Evolutionary conservation across 1,140 invertebrate species (phyloP).

Genomic region (Macrobrachium nipponense): DNA sequence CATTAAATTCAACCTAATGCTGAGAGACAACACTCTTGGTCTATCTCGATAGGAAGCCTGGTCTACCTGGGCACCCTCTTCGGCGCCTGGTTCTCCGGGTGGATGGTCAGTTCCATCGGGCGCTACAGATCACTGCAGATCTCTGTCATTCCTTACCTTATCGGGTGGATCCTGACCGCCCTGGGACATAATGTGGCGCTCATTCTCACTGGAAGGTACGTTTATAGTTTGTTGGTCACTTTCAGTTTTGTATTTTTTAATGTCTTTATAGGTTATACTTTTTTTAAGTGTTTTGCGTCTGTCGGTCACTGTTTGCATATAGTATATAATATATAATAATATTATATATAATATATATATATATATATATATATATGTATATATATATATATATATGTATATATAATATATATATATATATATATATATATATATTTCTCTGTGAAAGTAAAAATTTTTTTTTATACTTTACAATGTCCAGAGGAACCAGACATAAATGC

Average conservation of each 20-base stretch:
- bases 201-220: not conserved
- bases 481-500: no score
- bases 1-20: not conserved
- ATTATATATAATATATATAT: no score
- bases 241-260: not conserved
- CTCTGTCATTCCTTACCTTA: not conserved
- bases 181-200: not conserved
- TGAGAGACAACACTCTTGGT: not conserved
- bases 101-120: conserved; percentile 9
- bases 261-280: not conserved
- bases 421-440: no score
- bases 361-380: no score
- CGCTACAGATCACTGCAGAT: conserved; percentile 2
- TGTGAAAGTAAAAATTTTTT: no score
- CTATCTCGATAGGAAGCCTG: conserved; percentile 17
- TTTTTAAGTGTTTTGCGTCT: not conserved
- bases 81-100: conserved; percentile 8
- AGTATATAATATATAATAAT: no score
- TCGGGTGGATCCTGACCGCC: not conserved
- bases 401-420: no score
- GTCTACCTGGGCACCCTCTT: conserved; percentile 16
- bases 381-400: no score
- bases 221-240: not conserved
- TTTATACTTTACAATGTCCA: no score
- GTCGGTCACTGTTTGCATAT: no score